These are phyloP conservation scores for Poeciliopsis presidionis DNA, from an alignment of 2,797 vertebrate species.

Conservation along the genomic window DNA sequence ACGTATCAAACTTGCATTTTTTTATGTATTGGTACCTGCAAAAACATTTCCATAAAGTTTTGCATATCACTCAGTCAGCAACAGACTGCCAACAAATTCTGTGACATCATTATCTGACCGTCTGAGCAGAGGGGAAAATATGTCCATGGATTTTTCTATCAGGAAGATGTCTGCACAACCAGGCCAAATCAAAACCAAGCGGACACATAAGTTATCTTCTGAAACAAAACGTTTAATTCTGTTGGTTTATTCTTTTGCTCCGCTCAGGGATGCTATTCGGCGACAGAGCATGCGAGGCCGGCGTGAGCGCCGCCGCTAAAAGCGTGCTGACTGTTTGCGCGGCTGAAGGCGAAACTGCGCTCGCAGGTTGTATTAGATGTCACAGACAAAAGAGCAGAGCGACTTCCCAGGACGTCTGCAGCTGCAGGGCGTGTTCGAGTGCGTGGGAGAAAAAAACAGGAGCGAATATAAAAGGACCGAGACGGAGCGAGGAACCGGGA, in stretches of 20 bases:
- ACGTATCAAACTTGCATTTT: background rate
- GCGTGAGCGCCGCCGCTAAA: constrained; percentile 1
- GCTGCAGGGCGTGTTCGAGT: constrained; percentile 38
- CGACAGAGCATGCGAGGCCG: constrained; percentile 5
- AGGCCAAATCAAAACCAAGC: background rate
- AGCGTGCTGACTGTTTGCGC: constrained; percentile 5
- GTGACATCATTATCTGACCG: background rate
- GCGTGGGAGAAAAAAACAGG: constrained; percentile 24
- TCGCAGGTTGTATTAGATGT: constrained; percentile 51
- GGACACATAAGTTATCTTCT: background rate
- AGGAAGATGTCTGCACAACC: background rate
- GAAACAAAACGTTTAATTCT: background rate
- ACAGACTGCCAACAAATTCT: background rate
- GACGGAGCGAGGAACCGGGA: constrained; percentile 29
- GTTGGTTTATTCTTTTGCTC: background rate
- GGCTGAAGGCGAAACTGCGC: constrained; percentile 21
- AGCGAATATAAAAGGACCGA: constrained; percentile 45
- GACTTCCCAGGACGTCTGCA: constrained; percentile 48
- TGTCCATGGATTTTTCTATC: background rate
- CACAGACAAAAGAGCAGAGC: constrained; percentile 50
- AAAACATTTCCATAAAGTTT: background rate
- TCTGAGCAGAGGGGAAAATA: background rate
- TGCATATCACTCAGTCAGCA: background rate
- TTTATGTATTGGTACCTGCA: background rate
- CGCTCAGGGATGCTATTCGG: background rate